These are phyloP conservation scores for Crocidura indochinensis DNA, from an alignment of 2,797 vertebrate species.

Conservation along the genomic window DNA sequence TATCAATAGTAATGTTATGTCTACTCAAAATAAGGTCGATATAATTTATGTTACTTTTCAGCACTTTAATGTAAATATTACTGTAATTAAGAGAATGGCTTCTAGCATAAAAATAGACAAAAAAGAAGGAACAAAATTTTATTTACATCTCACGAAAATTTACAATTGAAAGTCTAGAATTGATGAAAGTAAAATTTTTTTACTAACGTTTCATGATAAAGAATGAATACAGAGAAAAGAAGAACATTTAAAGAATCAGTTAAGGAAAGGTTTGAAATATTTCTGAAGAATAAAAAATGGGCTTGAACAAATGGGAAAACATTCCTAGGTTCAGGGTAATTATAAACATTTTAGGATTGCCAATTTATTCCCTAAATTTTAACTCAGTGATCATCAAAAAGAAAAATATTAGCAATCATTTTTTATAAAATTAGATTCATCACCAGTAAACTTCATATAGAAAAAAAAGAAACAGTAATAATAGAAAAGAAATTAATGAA, in stretches of 20 bases:
- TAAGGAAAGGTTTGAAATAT: conserved; percentile 27
- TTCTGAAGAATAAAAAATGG: conserved; percentile 22
- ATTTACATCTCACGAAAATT: neutral
- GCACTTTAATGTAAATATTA: neutral
- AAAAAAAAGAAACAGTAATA: neutral
- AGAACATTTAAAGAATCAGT: neutral
- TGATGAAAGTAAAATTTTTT: neutral
- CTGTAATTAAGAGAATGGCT: conserved; percentile 17
- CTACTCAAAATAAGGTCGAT: neutral
- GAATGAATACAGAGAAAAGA: neutral
- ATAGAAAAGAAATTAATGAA: conserved; percentile 32
- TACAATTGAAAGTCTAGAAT: conserved; percentile 1
- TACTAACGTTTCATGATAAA: neutral
- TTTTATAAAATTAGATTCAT: conserved; percentile 24
- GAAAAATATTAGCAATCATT: conserved; percentile 20
- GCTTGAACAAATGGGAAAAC: neutral
- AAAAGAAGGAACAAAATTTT: neutral
- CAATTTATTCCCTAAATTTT: conserved; percentile 32
- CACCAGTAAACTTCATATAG: neutral
- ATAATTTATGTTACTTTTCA: conserved; percentile 15
- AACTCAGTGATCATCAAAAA: neutral
- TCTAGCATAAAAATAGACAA: conserved; percentile 17
- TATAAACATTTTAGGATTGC: neutral
- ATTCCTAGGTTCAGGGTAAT: neutral
- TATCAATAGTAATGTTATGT: neutral